Evolutionary conservation across 2,797 vertebrate species (phyloP), one percentile per base, ranked within the genome.

Genomic region (Channa striata): DNA sequence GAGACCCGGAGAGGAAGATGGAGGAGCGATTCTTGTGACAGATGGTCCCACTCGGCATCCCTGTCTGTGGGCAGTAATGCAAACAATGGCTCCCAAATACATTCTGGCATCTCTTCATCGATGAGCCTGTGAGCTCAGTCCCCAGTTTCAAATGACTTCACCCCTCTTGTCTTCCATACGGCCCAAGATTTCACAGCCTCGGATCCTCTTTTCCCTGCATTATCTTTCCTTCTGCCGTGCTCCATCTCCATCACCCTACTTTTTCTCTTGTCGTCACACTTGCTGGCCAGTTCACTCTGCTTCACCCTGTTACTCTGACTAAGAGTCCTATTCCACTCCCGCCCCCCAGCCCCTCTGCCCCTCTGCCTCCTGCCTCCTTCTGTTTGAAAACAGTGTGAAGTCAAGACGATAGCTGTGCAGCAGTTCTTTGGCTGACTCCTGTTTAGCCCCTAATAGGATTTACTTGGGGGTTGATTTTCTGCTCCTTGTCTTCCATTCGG

Each of bases 381-480:
- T 8, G 47, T 68, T 68, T 77, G 68, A 50, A 69, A 67, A 23
- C 67, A 85, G 44, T 80, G 73, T 70, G 69, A 76, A 77, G 48
- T 71, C 42, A 30, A 30, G 21, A 61, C 76, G 72, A 83, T 70
- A 82, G 83, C 68, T n/a, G 21, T 44, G 49, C 59, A 46, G 60
- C 68, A 60, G 74, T 82, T 81, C 77, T 81, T 83, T 84, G 78
- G 75, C 85, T 74, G 76, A 83, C 80, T 92, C 74, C 76, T 82
- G 82, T 89, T 92, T 89, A 90, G 84, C 82, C 74, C 75, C 78
- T 89, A 88, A 88, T 80, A 84, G 89, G 87, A 93, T 92, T 92
- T 91, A 83, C 81, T 83, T 51, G 40, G 72, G 52, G 84, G 77
- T 74, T 85, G 81, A 87, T 87, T 90, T 82, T 85, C 70, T 73